These are phyloP conservation scores for Ectropis crepuscularia DNA, from an alignment of 2,888 invertebrate species.

Conservation along the genomic window DNA sequence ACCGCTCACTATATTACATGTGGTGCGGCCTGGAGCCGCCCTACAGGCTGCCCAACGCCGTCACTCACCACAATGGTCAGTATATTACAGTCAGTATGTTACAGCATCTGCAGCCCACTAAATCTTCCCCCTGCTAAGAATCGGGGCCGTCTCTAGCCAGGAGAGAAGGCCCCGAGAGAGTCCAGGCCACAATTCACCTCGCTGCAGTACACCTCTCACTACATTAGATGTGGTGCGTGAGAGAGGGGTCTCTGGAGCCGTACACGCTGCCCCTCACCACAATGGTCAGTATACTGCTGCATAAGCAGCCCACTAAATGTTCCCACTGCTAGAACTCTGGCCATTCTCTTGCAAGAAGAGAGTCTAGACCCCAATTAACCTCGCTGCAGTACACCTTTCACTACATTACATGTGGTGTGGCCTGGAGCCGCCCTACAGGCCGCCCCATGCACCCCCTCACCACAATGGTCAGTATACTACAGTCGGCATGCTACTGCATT, in stretches of 20 bases:
- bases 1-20: too few species aligned
- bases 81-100: conserved; percentile 13
- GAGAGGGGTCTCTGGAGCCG: conserved; percentile 63
- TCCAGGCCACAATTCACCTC: too few species aligned
- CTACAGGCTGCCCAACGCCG: conserved; percentile 85
- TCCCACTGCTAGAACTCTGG: too few species aligned
- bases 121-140: too few species aligned
- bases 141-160: too few species aligned
- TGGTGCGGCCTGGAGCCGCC: conserved; percentile 87
- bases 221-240: conserved; percentile 39
- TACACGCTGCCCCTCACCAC: neutral
- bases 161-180: too few species aligned
- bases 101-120: neutral
- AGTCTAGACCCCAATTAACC: too few species aligned
- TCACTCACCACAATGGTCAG: conserved; percentile 75
- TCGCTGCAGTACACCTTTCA: too few species aligned
- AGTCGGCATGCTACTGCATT: neutral
- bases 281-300: neutral
- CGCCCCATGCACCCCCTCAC: conserved; percentile 81
- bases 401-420: conserved; percentile 89
- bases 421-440: conserved; percentile 86
- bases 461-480: conserved; percentile 65
- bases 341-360: too few species aligned
- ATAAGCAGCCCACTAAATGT: too few species aligned
- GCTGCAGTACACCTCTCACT: too few species aligned